These are phyloP conservation scores for Epizoanthus rinbou DNA, from an alignment of 92 coral and sea anemone species.

Conservation along the genomic window DNA sequence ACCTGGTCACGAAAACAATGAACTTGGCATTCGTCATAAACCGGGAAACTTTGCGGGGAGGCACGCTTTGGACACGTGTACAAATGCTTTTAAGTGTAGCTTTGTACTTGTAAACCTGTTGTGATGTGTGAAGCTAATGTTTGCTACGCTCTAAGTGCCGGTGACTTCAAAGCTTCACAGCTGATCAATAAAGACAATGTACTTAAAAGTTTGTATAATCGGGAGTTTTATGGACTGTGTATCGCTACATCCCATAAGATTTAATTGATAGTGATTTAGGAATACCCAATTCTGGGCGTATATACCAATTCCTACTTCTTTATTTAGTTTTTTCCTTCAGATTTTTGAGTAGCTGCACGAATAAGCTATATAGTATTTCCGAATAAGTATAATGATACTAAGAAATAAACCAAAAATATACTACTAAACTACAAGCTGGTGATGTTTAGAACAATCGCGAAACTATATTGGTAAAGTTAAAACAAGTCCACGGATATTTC, in stretches of 20 bases:
- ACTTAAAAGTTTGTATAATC: neutral
- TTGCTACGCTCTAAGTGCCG: neutral
- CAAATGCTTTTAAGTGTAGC: neutral
- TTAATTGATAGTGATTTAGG: neutral
- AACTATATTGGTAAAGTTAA: too few relatives aligned
- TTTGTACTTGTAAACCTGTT: neutral
- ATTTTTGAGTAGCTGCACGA: too few relatives aligned
- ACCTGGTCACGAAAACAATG: neutral
- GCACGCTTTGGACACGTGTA: conserved; percentile 23
- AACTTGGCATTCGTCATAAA: conserved; percentile 30
- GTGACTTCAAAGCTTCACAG: neutral
- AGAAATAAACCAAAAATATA: too few relatives aligned
- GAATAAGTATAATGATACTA: too few relatives aligned
- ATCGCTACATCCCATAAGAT: neutral
- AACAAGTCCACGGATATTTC: too few relatives aligned
- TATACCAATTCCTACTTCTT: too few relatives aligned
- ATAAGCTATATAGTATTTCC: too few relatives aligned
- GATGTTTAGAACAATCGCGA: too few relatives aligned
- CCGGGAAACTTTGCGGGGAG: neutral
- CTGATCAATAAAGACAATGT: neutral
- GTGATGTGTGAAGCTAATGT: neutral
- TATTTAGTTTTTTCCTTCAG: too few relatives aligned
- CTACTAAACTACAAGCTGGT: too few relatives aligned
- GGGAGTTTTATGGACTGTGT: neutral
- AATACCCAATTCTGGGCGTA: too few relatives aligned